These are phyloP conservation scores for Spondyliosoma cantharus DNA, from an alignment of 2,797 vertebrate genomes.

Conservation along the genomic window DNA sequence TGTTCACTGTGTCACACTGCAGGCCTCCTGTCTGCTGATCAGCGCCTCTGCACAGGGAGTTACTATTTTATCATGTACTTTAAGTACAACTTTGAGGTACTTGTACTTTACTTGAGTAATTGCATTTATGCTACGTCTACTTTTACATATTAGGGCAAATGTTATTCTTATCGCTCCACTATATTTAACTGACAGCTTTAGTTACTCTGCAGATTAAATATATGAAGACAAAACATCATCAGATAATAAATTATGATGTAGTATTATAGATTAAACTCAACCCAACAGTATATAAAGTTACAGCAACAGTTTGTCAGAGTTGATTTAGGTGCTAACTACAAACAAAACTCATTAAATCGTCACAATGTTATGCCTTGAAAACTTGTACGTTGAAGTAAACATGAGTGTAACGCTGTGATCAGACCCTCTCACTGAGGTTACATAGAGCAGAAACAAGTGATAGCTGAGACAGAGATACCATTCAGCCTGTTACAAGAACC, in stretches of 20 bases:
- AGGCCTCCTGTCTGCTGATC: neutral
- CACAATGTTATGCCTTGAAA: no score
- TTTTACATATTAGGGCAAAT: neutral
- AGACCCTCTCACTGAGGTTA: no score
- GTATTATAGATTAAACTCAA: neutral
- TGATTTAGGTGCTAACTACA: no score
- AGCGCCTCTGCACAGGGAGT: neutral
- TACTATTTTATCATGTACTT: neutral
- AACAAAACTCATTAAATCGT: no score
- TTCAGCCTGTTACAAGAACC: no score
- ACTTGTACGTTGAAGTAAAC: no score
- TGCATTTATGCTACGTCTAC: neutral
- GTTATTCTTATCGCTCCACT: neutral
- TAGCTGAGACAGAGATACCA: no score
- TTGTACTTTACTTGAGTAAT: neutral
- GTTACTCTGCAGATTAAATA: no score
- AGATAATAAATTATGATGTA: neutral
- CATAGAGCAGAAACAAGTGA: no score
- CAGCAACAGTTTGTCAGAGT: no score
- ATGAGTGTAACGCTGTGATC: no score
- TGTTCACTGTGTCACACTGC: conserved; percentile 49
- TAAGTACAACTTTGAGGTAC: neutral
- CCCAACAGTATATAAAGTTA: neutral
- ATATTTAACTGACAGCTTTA: neutral
- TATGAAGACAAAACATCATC: no score